These are phyloP conservation scores for Actenoides lindsayi DNA, from an alignment of 2,113 vertebrate genomes.

Conservation along the genomic window DNA sequence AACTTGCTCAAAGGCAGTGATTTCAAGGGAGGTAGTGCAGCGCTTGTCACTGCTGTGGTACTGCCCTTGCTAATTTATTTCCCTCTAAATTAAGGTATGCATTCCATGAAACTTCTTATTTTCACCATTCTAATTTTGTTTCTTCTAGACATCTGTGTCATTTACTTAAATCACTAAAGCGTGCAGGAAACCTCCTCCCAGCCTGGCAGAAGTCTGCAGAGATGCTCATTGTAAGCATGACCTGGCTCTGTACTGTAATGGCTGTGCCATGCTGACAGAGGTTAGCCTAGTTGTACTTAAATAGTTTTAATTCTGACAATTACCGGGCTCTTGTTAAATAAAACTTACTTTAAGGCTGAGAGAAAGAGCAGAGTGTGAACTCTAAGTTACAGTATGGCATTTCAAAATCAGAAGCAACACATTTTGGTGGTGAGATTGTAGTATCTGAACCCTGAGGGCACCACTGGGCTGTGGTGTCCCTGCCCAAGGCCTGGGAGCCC, in stretches of 20 bases:
- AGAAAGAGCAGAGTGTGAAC: not conserved
- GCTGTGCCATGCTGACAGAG: not conserved
- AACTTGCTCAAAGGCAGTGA: not conserved
- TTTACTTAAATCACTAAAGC: not conserved
- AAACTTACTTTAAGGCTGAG: not conserved
- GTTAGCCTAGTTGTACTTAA: not conserved
- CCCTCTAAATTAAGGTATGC: fast-evolving
- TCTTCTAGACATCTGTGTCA: not conserved
- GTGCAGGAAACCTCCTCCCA: not conserved
- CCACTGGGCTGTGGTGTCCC: fast-evolving
- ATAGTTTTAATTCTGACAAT: not conserved
- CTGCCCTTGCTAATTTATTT: not conserved
- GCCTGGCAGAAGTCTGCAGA: not conserved
- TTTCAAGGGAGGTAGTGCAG: not conserved
- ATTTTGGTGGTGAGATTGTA: not conserved
- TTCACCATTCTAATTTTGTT: not conserved
- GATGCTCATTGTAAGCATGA: not conserved
- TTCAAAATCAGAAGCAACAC: not conserved
- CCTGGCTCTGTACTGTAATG: fast-evolving
- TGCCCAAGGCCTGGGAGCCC: not conserved
- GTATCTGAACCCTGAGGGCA: not conserved
- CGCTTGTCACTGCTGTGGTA: not conserved
- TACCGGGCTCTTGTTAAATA: not conserved
- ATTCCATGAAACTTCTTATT: not conserved
- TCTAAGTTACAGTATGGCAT: not conserved